Evolutionary conservation across 2,888 invertebrate species (phyloP).

Genomic region (Sicus ferrugineus): DNA sequence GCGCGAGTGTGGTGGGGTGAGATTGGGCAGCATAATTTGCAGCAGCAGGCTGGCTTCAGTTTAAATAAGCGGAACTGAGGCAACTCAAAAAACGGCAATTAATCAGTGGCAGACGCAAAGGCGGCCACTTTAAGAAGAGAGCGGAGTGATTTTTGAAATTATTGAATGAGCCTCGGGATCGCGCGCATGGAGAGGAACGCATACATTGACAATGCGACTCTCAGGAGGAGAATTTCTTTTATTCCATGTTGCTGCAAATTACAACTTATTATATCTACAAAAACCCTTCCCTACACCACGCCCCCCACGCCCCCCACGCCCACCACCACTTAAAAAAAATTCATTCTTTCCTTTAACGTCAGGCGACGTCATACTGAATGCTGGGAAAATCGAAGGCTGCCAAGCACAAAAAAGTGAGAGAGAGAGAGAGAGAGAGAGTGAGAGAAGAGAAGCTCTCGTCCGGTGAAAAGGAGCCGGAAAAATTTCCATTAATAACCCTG

Average conservation of each 20-base stretch:
- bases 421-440: neutral
- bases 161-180: no score
- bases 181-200: no score
- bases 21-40: neutral
- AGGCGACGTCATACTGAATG: no score
- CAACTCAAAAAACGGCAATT: neutral
- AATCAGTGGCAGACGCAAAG: neutral
- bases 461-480: neutral
- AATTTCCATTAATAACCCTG: neutral
- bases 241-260: no score
- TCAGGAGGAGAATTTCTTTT: no score
- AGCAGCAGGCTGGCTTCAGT: neutral
- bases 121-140: neutral
- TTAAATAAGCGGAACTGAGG: neutral
- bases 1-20: neutral
- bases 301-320: no score
- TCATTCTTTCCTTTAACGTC: no score
- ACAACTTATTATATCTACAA: no score
- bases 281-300: no score
- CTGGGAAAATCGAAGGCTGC: neutral
- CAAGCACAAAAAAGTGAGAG: neutral
- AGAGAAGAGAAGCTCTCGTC: neutral
- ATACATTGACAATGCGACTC: no score
- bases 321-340: no score
- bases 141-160: neutral